A percentile compares a stretch with the other conserved stretches of the same genome.
phyloP scores from a whole-genome alignment of 2,113 vertebrate species.

The Leucoraja erinaceus region DNA sequence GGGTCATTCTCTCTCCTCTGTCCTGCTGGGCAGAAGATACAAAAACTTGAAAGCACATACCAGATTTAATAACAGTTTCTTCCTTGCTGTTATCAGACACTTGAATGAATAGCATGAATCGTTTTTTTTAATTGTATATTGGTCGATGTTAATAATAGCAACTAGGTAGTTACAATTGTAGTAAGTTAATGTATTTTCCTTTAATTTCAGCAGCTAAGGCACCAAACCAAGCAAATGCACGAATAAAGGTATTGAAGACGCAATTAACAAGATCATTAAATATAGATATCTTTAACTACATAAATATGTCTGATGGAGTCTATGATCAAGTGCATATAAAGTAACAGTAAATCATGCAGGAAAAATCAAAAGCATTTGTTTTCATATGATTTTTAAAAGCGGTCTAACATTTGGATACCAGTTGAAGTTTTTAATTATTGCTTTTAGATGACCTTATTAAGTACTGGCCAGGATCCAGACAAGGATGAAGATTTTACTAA shows the following conservation, averaged over 20 bases:
- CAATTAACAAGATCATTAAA: not conserved
- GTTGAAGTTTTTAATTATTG: not conserved
- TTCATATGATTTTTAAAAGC: not conserved
- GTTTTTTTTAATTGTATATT: no score
- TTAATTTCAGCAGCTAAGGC: conserved; percentile 11
- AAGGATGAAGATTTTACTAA: conserved; percentile 52
- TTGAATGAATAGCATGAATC: no score
- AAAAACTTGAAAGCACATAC: no score
- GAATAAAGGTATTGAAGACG: not conserved
- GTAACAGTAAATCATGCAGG: not conserved
- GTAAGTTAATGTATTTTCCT: not conserved
- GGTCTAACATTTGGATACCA: not conserved
- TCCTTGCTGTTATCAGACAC: no score
- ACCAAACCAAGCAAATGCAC: not conserved
- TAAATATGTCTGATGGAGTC: not conserved
- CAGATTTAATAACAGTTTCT: no score
- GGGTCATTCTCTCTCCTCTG: no score
- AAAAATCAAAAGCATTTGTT: not conserved
- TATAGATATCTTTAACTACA: not conserved
- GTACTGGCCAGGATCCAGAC: not conserved
- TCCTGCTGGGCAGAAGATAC: no score
- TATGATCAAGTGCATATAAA: not conserved
- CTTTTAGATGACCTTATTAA: not conserved
- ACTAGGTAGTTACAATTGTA: not conserved
- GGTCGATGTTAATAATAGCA: no score